Evolutionary conservation across 2,888 invertebrate species (phyloP).

Genomic region (Eugnorisma glareosa): DNA sequence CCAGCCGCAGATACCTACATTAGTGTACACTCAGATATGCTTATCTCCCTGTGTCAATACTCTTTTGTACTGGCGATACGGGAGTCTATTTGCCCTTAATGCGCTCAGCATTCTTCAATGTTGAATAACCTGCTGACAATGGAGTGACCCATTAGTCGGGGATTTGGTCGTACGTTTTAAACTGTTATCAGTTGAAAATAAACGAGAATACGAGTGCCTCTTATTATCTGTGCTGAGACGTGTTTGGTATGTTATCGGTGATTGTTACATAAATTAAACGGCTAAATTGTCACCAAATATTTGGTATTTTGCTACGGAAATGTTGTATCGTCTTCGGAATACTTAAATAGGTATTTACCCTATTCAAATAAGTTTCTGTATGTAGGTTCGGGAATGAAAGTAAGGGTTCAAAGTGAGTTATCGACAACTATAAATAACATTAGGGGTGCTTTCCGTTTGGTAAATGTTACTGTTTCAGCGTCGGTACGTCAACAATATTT

Average conservation of each 20-base stretch:
- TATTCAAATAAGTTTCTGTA: constrained; percentile 47
- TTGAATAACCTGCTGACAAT: constrained; percentile 85
- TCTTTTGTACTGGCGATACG: constrained; percentile 89
- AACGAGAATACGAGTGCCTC: constrained; percentile 67
- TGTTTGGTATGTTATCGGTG: constrained; percentile 72
- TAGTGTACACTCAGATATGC: constrained; percentile 86
- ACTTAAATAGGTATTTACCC: constrained; percentile 29
- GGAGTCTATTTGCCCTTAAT: constrained; percentile 88
- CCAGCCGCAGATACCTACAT: constrained; percentile 84
- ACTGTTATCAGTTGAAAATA: constrained; percentile 75
- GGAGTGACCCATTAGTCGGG: constrained; percentile 82
- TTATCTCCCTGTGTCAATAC: constrained; percentile 89
- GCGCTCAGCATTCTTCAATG: constrained; percentile 85
- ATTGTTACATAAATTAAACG: constrained; percentile 71
- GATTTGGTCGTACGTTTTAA: constrained; percentile 75
- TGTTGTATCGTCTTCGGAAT: constrained; percentile 34
- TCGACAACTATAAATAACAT: constrained; percentile 51
- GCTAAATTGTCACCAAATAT: constrained; percentile 51
- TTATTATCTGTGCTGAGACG: constrained; percentile 68
- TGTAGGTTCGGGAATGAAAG: constrained; percentile 40
- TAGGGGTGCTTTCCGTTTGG: constrained; percentile 39
- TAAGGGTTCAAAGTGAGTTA: constrained; percentile 54
- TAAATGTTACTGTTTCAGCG: constrained; percentile 26
- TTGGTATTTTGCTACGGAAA: constrained; percentile 57
- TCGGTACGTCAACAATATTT: constrained; percentile 13